These are phyloP conservation scores for Marcusenius ussheri DNA, from an alignment of 2,113 vertebrate species.

Conservation along the genomic window DNA sequence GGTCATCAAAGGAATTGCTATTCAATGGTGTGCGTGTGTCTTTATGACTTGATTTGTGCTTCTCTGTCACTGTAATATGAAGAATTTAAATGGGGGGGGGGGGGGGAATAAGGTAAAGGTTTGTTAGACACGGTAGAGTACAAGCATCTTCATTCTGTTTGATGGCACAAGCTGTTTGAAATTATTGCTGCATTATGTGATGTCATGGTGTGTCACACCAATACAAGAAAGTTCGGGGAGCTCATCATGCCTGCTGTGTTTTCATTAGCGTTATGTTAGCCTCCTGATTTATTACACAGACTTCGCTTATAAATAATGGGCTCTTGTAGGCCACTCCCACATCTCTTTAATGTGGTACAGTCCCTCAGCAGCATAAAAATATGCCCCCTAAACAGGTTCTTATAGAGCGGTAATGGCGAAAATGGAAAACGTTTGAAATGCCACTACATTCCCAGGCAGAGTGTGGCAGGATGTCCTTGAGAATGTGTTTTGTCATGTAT, in stretches of 20 bases:
- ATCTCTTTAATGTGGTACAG: background rate
- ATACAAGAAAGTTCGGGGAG: background rate
- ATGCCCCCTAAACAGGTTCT: background rate
- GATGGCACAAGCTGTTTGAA: constrained; percentile 13
- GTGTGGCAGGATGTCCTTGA: too few species aligned
- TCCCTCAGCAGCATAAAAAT: background rate
- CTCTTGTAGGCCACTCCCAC: background rate
- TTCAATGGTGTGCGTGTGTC: background rate
- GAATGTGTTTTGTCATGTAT: background rate
- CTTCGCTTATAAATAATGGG: constrained; percentile 1
- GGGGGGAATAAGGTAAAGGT: background rate
- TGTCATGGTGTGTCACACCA: background rate
- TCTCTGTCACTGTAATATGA: background rate
- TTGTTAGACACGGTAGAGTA: background rate
- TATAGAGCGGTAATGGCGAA: background rate
- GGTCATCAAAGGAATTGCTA: constrained; percentile 6
- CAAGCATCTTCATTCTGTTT: background rate
- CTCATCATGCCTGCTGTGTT: background rate
- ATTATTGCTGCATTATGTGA: constrained; percentile 16
- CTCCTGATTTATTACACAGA: background rate
- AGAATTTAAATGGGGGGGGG: background rate
- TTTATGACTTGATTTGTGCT: constrained; percentile 1
- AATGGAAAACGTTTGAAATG: background rate
- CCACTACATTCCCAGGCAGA: background rate
- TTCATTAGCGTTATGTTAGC: constrained; percentile 3